phyloP scores from a whole-genome alignment of 2,113 vertebrate species.

The Gavialis gangeticus region DNA sequence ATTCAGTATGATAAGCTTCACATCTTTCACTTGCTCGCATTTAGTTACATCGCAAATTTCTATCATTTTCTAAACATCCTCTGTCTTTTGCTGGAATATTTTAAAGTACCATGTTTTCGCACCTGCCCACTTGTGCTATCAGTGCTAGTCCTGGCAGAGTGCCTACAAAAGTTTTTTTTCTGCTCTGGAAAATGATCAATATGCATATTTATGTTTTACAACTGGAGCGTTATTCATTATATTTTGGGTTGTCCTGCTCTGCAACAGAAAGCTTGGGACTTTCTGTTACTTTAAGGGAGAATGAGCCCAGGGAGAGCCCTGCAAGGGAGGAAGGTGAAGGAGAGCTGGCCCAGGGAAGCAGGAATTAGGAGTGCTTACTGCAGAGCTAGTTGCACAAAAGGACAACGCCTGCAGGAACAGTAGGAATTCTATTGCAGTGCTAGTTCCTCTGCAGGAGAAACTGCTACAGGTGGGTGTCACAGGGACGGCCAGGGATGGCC shows the following conservation, averaged over 20 bases:
- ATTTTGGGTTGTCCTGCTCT: background rate
- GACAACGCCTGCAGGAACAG: too few relatives aligned
- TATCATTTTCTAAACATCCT: background rate
- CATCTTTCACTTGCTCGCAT: background rate
- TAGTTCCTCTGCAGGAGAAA: too few relatives aligned
- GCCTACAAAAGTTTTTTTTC: background rate
- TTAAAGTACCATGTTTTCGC: background rate
- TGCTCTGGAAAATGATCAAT: background rate
- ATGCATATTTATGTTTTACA: background rate
- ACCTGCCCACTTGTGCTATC: background rate
- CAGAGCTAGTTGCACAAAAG: too few relatives aligned
- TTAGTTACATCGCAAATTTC: background rate
- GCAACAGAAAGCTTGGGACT: background rate
- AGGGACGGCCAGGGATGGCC: too few relatives aligned
- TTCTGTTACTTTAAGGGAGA: too few relatives aligned
- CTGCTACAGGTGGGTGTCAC: too few relatives aligned
- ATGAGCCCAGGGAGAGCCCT: too few relatives aligned
- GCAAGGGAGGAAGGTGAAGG: too few relatives aligned
- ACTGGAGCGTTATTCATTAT: background rate
- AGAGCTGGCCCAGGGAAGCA: too few relatives aligned
- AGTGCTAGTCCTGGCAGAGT: background rate
- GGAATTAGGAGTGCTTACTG: too few relatives aligned
- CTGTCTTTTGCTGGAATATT: background rate
- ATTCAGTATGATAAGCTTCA: background rate
- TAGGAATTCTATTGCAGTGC: too few relatives aligned